phyloP scores from a whole-genome alignment of 2,888 invertebrate species.

The Drosophila mayaguana region DNA sequence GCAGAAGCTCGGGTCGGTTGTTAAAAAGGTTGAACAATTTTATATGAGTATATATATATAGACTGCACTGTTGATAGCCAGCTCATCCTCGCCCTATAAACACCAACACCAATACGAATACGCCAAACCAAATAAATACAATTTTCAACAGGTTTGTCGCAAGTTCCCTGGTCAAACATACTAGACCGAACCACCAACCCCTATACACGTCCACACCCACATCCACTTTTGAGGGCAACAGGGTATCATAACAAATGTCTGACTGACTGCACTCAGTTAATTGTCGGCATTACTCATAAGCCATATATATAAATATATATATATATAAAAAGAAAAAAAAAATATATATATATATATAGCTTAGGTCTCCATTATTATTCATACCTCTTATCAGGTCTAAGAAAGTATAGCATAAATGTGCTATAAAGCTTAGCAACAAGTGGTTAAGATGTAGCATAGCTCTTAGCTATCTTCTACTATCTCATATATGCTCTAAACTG shows the following conservation, averaged over 20 bases:
- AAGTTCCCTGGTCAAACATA: conserved; percentile 43
- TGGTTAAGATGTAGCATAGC: conserved; percentile 2
- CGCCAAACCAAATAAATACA: conserved; percentile 36
- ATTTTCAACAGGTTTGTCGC: conserved; percentile 56
- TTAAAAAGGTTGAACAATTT: conserved; percentile 37
- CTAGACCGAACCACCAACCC: conserved; percentile 15
- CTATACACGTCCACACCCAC: conserved; percentile 14
- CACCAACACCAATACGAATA: conserved; percentile 1
- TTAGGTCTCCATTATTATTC: conserved; percentile 58
- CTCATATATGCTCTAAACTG: not conserved
- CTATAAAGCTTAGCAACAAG: conserved; percentile 23
- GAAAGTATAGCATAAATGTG: conserved; percentile 15
- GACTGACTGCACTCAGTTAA: conserved; percentile 32
- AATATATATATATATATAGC: conserved; percentile 10
- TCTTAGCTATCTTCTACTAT: not conserved
- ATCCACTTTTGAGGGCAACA: conserved; percentile 14
- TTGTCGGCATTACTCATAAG: conserved; percentile 47
- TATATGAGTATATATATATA: not conserved
- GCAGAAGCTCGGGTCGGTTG: conserved; percentile 22
- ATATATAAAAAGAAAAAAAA: too few species aligned
- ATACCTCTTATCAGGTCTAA: conserved; percentile 43
- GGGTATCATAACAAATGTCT: conserved; percentile 28
- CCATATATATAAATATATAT: conserved; percentile 11
- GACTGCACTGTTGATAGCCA: conserved; percentile 30
- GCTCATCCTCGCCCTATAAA: conserved; percentile 21